Conservation (phyloP, 2,888 invertebrate genomes). For the Plusia festucae region DNA sequence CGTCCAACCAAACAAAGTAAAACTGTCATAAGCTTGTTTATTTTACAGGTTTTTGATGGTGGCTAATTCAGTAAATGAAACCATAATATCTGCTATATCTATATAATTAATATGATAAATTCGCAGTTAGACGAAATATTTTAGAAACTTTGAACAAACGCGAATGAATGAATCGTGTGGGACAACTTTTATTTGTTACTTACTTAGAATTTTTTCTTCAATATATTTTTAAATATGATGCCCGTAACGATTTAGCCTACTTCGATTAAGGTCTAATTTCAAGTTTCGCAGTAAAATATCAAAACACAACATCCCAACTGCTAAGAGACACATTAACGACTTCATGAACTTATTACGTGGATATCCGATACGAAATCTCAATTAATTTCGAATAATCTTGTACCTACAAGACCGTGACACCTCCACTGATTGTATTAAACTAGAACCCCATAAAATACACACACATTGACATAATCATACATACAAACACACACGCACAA, state of each 20-base stretch:
- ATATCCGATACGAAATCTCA: conserved; percentile 4
- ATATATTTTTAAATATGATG: too few species aligned
- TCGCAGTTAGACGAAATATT: too few species aligned
- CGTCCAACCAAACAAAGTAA: background rate
- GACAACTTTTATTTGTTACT: too few species aligned
- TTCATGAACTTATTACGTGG: background rate
- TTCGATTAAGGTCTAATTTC: background rate
- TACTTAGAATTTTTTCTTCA: too few species aligned
- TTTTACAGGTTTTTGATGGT: background rate
- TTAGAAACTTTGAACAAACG: too few species aligned
- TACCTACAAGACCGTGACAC: conserved; percentile 4
- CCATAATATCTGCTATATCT: background rate
- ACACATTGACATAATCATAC: background rate
- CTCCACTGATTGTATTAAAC: background rate
- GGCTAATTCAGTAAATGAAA: background rate
- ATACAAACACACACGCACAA: too few species aligned
- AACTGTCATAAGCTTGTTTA: background rate
- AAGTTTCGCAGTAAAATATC: background rate
- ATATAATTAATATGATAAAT: too few species aligned
- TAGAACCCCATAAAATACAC: conserved; percentile 8
- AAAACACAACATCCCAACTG: background rate
- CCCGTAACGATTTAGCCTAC: too few species aligned
- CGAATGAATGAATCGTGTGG: too few species aligned
- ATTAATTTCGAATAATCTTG: conserved; percentile 4
- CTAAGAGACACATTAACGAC: conserved; percentile 8